These are phyloP conservation scores for Synchiropus splendidus DNA, from an alignment of 2,113 vertebrate genomes.

Conservation along the genomic window DNA sequence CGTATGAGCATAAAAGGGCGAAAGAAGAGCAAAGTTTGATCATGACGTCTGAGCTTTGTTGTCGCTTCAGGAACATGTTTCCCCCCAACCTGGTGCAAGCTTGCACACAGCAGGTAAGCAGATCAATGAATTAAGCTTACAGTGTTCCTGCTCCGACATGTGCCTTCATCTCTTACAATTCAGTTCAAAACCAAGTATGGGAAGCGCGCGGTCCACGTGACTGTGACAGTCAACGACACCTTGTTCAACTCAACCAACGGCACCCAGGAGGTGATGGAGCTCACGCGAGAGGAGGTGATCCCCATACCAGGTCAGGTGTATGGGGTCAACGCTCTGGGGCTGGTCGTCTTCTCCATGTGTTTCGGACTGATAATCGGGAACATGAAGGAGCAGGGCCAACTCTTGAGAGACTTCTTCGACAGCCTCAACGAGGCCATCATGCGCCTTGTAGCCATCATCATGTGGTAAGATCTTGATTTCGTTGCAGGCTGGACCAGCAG, in stretches of 20 bases:
- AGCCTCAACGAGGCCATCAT: conserved; percentile 96
- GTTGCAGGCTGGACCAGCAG: no score
- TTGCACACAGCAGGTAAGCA: conserved; percentile 93
- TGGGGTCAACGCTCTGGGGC: conserved; percentile 88
- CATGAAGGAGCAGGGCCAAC: conserved; percentile 91
- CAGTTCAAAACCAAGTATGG: conserved; percentile 95
- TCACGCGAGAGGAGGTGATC: conserved; percentile 75
- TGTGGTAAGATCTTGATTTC: conserved; percentile 71
- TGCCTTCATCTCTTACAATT: no score
- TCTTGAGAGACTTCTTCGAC: conserved; percentile 88
- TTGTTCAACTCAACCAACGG: conserved; percentile 65
- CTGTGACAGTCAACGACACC: conserved; percentile 70
- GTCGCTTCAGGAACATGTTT: conserved; percentile 91
- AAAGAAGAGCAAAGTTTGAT: background rate
- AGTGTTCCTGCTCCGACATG: no score
- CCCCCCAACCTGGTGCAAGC: conserved; percentile 96
- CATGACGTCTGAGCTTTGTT: conserved; percentile 5
- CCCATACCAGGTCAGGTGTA: conserved; percentile 84
- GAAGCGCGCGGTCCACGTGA: conserved; percentile 68
- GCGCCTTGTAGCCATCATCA: conserved; percentile 88
- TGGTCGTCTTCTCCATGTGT: conserved; percentile 95
- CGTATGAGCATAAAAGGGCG: background rate
- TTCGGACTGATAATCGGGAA: conserved; percentile 94
- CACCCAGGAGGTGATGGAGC: conserved; percentile 57
- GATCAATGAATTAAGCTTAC: no score